Base-by-base conservation (phyloP, 2,113 vertebrate species). In the Stegostoma tigrinum region DNA sequence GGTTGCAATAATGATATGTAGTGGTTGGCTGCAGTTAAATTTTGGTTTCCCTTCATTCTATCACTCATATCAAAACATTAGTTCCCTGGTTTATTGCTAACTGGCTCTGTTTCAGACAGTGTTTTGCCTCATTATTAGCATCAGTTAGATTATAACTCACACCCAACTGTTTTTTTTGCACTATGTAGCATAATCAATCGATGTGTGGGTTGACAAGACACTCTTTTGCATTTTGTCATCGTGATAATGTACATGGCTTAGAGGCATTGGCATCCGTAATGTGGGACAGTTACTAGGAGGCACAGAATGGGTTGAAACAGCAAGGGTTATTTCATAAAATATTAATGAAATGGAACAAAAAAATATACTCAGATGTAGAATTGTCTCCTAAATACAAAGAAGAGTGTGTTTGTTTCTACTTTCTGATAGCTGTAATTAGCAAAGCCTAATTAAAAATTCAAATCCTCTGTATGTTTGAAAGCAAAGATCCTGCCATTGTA, bases 371-470 rank as follows among this genome's bases (percentile, higher is more conserved):
- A 98, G 98, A 98, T 98, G 98, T 98, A 98, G 98, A 98, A 98
- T 98, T 98, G 97, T 98, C 98, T 98, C 97, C 97, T 98, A 98
- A 98, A 98, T 98, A 98, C 98, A 98, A 99, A 98, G 98, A 98
- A 97, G 98, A 98, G 98, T 98, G 98, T 98, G 99, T 99, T 99
- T 98, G 98, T 98, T 98, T 98, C 98, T 98, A 98, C 98, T 98
- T 98, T 99, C 98, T 99, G 99, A 99, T 99, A 98, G 98, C 98
- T 98, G 98, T 99, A 99, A 99, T 99, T 99, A 99, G 99, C 98
- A 98, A 98, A 97, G 96, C 97, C 98, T 98, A 99, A 99, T 99
- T 99, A 99, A 99, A 99, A 99, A 99, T 99, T 99, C 98, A 99
- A 98, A 98, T 99, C 98, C 97, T 98, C 98, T 98, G 98, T 99